Percentiles rank a stretch among this genome's conserved stretches.
Conservation (phyloP, 2,113 vertebrate genomes). For the Cettia cetti region DNA sequence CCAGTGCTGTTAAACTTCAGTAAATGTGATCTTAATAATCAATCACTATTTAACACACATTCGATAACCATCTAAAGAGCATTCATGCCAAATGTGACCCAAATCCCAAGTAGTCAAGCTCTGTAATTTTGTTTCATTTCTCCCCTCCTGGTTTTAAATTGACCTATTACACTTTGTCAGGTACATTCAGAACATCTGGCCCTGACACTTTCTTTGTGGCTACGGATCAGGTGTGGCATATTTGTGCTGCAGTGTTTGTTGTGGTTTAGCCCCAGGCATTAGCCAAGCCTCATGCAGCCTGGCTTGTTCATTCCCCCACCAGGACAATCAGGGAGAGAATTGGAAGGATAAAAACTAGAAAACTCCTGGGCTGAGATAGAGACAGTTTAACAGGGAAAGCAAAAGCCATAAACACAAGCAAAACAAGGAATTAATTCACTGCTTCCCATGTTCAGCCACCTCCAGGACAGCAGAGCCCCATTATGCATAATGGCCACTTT, state of each 20-base stretch:
- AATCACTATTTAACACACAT: conserved; percentile 36
- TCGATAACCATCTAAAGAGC: not conserved
- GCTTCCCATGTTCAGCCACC: not conserved
- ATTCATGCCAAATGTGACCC: not conserved
- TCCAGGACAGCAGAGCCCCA: not conserved
- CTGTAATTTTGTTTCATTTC: not conserved
- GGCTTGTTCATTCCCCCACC: not conserved
- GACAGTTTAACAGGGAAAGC: not conserved
- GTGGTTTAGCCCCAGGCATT: not conserved
- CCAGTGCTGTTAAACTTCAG: conserved; percentile 17
- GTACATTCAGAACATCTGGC: not conserved
- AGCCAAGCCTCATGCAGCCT: not conserved
- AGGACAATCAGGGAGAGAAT: not conserved
- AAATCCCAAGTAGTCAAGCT: not conserved
- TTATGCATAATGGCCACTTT: not conserved
- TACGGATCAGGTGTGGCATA: not conserved
- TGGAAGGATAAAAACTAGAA: not conserved
- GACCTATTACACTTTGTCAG: not conserved
- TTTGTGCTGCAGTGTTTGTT: not conserved
- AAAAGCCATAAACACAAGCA: not conserved
- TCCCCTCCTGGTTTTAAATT: not conserved
- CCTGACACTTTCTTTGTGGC: not conserved
- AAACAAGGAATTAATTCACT: not conserved
- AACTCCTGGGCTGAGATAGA: not conserved
- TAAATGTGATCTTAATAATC: conserved; percentile 32